A percentile compares a stretch with the other conserved stretches of the same genome.
Evolutionary conservation across 2,797 vertebrate genomes (phyloP).

Genomic region (Peromyscus nudipes): DNA sequence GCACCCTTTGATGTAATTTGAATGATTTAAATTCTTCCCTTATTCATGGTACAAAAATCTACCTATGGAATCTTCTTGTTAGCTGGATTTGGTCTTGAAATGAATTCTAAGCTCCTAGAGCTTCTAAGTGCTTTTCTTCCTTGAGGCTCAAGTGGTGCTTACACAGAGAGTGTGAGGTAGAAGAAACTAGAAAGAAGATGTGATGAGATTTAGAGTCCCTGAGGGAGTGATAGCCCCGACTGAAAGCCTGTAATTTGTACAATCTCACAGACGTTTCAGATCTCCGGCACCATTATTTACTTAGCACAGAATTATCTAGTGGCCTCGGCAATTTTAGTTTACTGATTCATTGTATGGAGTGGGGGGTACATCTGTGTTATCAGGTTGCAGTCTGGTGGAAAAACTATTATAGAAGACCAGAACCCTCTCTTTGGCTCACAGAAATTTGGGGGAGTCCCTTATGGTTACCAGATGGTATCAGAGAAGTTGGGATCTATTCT

Average conservation of each 20-base stretch:
- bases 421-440: not conserved
- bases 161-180: not conserved
- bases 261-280: slow-evolving; percentile 14
- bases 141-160: slow-evolving; percentile 44
- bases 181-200: slow-evolving; percentile 51
- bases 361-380: not conserved
- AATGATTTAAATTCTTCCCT: not conserved
- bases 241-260: slow-evolving; percentile 17
- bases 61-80: slow-evolving; percentile 25
- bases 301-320: slow-evolving; percentile 46
- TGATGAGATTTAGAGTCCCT: slow-evolving; percentile 43
- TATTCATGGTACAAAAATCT: not conserved
- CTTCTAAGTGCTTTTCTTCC: slow-evolving; percentile 34
- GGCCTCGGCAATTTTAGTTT: not conserved
- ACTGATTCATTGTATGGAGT: not conserved
- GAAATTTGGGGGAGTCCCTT: not conserved
- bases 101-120: slow-evolving; percentile 11
- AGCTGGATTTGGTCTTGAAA: slow-evolving; percentile 27
- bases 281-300: slow-evolving; percentile 26
- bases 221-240: not conserved
- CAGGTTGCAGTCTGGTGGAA: not conserved
- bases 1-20: not conserved
- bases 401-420: not conserved
- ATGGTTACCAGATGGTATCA: not conserved
- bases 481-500: not conserved